These are phyloP conservation scores for Plusia festucae DNA, from an alignment of 2,888 invertebrate genomes.

Conservation along the genomic window DNA sequence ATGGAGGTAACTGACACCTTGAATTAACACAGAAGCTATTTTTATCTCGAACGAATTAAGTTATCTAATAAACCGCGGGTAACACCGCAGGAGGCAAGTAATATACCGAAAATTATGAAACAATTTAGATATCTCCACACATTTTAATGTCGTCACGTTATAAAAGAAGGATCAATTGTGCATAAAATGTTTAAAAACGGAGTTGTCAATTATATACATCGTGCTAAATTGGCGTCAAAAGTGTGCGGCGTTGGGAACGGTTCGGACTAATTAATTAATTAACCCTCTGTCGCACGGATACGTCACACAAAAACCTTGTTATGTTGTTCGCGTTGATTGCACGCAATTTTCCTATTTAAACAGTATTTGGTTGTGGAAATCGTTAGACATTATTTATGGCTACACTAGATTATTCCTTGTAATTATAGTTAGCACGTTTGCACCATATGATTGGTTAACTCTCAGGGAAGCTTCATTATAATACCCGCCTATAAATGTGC, in stretches of 20 bases:
- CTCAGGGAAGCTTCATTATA: neutral
- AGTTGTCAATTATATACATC: slow-evolving; percentile 29
- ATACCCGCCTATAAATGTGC: too few species aligned
- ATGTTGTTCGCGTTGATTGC: neutral
- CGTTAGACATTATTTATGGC: neutral
- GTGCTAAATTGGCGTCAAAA: slow-evolving; percentile 31
- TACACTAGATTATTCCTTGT: neutral
- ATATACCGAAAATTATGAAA: too few species aligned
- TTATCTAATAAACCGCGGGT: too few species aligned
- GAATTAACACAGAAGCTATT: too few species aligned
- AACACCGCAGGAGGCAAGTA: too few species aligned
- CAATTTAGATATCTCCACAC: too few species aligned
- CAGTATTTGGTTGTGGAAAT: slow-evolving; percentile 3
- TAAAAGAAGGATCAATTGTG: slow-evolving; percentile 2
- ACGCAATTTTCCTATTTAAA: slow-evolving; percentile 9
- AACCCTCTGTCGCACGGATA: slow-evolving; percentile 28
- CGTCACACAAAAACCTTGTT: slow-evolving; percentile 14
- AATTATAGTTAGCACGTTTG: neutral
- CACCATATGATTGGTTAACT: neutral
- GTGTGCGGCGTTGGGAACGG: slow-evolving; percentile 16
- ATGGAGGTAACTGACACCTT: too few species aligned
- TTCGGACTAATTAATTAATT: slow-evolving; percentile 46
- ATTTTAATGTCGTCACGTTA: neutral
- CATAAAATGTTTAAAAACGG: slow-evolving; percentile 22
- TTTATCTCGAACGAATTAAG: too few species aligned